These are phyloP conservation scores for Zonitis immaculata DNA, from an alignment of 2,888 invertebrate genomes.

Conservation along the genomic window DNA sequence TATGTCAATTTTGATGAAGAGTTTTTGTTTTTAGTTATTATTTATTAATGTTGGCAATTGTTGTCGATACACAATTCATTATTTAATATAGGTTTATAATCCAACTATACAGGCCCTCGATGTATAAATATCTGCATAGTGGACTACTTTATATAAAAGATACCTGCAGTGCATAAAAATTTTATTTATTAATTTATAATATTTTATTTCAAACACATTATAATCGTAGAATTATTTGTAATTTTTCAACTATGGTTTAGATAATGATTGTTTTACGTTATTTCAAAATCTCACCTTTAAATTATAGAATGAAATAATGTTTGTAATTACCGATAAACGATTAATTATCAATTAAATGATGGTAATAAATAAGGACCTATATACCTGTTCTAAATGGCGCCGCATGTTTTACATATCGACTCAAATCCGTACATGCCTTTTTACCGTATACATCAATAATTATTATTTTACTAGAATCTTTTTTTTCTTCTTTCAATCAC, in stretches of 20 bases:
- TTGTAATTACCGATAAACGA: slow-evolving; percentile 42
- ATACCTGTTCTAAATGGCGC: slow-evolving; percentile 29
- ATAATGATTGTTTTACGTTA: no score
- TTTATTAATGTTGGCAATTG: not conserved
- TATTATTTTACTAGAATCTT: slow-evolving; percentile 5
- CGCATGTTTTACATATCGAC: slow-evolving; percentile 32
- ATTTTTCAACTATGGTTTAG: slow-evolving; percentile 1
- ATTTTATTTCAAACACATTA: slow-evolving; percentile 23
- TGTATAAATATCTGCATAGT: slow-evolving; percentile 36
- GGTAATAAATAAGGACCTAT: slow-evolving; percentile 40
- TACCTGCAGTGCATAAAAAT: slow-evolving; percentile 27
- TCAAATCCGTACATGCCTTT: slow-evolving; percentile 23
- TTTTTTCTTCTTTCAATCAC: not conserved
- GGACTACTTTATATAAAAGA: slow-evolving; percentile 34
- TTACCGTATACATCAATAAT: slow-evolving; percentile 20
- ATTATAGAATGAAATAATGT: slow-evolving; percentile 33
- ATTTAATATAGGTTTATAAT: slow-evolving; percentile 26
- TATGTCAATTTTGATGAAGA: not conserved
- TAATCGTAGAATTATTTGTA: slow-evolving; percentile 17
- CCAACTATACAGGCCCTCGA: slow-evolving; percentile 30
- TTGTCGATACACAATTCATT: slow-evolving; percentile 13
- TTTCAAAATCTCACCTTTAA: slow-evolving; percentile 14
- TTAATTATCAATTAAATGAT: slow-evolving; percentile 44
- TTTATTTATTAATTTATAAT: slow-evolving; percentile 23
- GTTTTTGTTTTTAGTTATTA: not conserved